Conservation (phyloP, 2,797 vertebrate species). For the Bovichtus variegatus region DNA sequence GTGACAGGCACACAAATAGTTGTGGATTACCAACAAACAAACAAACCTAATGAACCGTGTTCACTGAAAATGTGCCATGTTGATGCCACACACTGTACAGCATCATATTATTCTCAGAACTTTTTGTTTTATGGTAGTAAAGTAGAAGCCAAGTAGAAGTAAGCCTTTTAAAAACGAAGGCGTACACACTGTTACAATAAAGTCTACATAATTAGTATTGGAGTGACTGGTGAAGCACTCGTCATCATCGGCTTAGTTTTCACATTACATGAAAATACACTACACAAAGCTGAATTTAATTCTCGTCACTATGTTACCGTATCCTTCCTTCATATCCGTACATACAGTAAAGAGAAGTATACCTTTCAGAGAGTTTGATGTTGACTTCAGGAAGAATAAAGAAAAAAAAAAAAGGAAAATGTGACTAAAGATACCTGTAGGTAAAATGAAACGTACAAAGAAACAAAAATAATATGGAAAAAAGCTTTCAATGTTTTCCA, state of each 20-base stretch:
- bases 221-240: not conserved
- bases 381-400: constrained; percentile 4
- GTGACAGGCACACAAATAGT: constrained; percentile 36
- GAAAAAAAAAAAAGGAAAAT: no score
- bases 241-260: constrained; percentile 14
- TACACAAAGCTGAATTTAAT: not conserved
- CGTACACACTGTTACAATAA: constrained; percentile 8
- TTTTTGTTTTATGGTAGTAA: constrained; percentile 23
- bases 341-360: not conserved
- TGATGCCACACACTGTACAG: not conserved
- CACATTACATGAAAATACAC: not conserved
- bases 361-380: not conserved
- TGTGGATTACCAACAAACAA: constrained; percentile 32
- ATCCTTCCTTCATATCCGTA: not conserved
- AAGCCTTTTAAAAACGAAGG: constrained; percentile 13
- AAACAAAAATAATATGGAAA: constrained; percentile 10
- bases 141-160: not conserved
- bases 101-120: not conserved
- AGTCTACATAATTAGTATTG: not conserved
- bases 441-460: constrained; percentile 5
- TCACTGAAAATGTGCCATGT: constrained; percentile 2
- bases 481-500: constrained; percentile 20
- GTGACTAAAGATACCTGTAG: not conserved
- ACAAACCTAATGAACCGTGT: constrained; percentile 30
- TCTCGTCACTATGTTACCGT: not conserved